phyloP scores from a whole-genome alignment of 2,888 invertebrate genomes.

The Rotaria socialis region DNA sequence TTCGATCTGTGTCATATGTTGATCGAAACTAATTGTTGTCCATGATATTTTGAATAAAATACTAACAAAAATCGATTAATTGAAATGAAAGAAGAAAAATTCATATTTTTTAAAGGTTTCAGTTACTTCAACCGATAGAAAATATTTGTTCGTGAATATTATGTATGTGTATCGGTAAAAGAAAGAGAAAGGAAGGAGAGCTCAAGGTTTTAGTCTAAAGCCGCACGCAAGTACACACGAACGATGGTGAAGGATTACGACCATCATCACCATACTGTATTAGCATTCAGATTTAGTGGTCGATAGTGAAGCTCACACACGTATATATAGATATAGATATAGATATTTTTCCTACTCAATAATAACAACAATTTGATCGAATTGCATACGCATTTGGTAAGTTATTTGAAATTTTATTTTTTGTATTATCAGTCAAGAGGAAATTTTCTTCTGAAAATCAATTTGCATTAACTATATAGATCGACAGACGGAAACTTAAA shows the following conservation, averaged over 20 bases:
- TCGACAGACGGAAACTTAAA: constrained; percentile 20
- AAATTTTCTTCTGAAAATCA: background rate
- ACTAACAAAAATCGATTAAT: no score
- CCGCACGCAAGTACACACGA: constrained; percentile 17
- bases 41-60: no score
- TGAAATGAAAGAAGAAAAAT: background rate
- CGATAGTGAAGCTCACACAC: constrained; percentile 14
- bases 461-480: constrained; percentile 15
- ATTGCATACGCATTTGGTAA: background rate
- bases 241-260: constrained; percentile 12
- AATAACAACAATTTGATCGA: background rate
- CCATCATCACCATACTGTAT: constrained; percentile 21
- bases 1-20: background rate
- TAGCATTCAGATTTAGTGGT: constrained; percentile 25
- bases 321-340: constrained; percentile 17
- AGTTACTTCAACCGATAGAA: background rate
- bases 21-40: background rate
- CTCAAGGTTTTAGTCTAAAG: constrained; percentile 25
- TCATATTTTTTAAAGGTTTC: background rate
- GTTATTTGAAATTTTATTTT: background rate
- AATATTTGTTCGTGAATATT: background rate
- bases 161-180: constrained; percentile 4
- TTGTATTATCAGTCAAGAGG: background rate
- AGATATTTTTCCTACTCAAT: background rate
- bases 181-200: constrained; percentile 12